Evolutionary conservation across 2,797 vertebrate genomes (phyloP), one percentile per base, ranked within the genome.

Genomic region (Myotis pilosus): DNA sequence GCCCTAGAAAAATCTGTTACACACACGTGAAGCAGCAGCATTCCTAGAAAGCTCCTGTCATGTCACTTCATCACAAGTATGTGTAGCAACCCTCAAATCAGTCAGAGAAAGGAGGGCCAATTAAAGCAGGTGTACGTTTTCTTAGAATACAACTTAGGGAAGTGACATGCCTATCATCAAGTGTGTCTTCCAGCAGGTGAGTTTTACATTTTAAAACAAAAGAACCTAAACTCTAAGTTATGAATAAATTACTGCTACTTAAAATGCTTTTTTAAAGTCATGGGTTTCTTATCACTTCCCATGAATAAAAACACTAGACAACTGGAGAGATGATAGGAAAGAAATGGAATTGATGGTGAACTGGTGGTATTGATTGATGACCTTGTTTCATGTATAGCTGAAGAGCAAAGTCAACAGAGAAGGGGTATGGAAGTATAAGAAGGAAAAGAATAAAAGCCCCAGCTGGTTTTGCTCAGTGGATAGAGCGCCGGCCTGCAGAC

Each of bases 161-260:
- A 64, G 28, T 74, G 78, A 75, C 71, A 51, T 47, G 53, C 30
- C 68, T 89, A 41, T 74, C 57, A 38, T 47, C 55, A 55, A 68
- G 5, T 64, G 20, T 82, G 13, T 49, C 55, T 81, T 89, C 92
- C 75, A 57, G n/a, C 74, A 81, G 38, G 49, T 84, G 38, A 91
- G 60, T 74, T 92, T 71, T 66, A 91, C 13, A 57, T 91, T 80
- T 78, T 89, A 91, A 69, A 88, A 91, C 64, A 94, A 82, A 91
- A 84, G 16, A 89, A 84, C 41, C 41, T 38, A 83, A 62, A 94
- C 47, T 95, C 72, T 94, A 86, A 89, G 33, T 62, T 86, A 83
- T 95, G 47, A 91, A 84, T 83, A 83, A 89, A 87, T 87, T 87
- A 51, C 49, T 95, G 38, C 20, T 83, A 89, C 38, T 81, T 74